Conservation (phyloP, 2,113 vertebrate genomes). For the Scortum barcoo region DNA sequence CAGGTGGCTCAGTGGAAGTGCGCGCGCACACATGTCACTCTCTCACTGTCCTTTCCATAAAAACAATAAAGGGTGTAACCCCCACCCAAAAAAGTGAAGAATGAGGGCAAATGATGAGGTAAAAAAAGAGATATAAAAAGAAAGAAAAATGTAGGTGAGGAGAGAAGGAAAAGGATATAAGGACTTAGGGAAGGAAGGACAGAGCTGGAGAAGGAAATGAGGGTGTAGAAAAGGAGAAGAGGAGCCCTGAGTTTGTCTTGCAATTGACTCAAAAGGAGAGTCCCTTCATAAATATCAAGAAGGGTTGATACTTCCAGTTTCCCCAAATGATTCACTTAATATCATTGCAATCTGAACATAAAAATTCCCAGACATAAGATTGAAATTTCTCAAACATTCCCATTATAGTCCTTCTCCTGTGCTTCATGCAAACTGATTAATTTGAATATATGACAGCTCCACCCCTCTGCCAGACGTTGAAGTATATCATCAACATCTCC, state of each 20-base stretch:
- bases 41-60: no score
- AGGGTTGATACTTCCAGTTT: not conserved
- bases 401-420: conserved; percentile 8
- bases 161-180: not conserved
- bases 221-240: not conserved
- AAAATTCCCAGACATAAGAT: not conserved
- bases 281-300: not conserved
- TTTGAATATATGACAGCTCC: conserved; percentile 21
- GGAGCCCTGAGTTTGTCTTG: not conserved
- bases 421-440: conserved; percentile 19
- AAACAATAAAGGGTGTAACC: no score
- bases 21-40: no score
- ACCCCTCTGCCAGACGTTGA: conserved; percentile 34
- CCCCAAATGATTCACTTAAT: conserved; percentile 28
- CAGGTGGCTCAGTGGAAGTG: no score
- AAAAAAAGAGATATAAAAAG: not conserved
- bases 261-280: not conserved
- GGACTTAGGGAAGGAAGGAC: not conserved
- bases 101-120: not conserved
- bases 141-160: no score
- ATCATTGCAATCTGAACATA: not conserved
- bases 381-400: conserved; percentile 8
- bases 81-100: no score
- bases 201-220: not conserved
- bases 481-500: conserved; percentile 42